Evolutionary conservation across 2,113 vertebrate species (phyloP), one percentile per base, ranked within the genome.

Genomic region (Cinclus cinclus): DNA sequence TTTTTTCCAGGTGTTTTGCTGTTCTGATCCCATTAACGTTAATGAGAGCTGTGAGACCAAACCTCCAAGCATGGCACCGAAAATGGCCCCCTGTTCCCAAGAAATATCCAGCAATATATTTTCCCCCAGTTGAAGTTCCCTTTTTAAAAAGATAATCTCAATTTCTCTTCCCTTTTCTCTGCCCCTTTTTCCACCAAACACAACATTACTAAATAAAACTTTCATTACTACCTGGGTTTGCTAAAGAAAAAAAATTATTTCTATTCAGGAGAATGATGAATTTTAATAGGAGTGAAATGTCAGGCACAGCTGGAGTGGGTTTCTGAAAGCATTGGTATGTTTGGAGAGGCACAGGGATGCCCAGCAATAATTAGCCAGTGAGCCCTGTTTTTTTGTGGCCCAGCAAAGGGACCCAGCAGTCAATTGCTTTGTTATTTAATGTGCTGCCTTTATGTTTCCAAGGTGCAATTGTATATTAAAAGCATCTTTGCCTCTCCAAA

Each of bases 211-310:
- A 86, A 95, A 96, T 91, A 92, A 92, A 97, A 96, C 90, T 96
- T 96, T 90, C 75, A 91, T 93, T 94, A 53, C 87, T 92, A 82
- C 90, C 90, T 67, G 81, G 82, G 73, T 84, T 95, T 83, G 79
- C 82, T 74, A 64, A 87, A 92, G 87, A 82, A 88, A 93, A 93
- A 91, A 85, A 79, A 71, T 39, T 24, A 94, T 89, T 97, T 95
- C 83, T 53, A 64, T 95, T 94, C 86, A 68, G 77, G 18, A 81
- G 76, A 71, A 86, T 49, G 89, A 90, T 92, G 92, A 92, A 95
- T 97, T 96, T 94, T 96, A 96, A 96, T 93, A 80, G 92, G 44
- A 89, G 73, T 23, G 89, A 97, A 97, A 96, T 96, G 96, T 96
- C 94, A 96, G 96, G 21, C 76, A 39, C 93, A 95, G 96, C 96